These are phyloP conservation scores for Tupiocoris notatus DNA, from an alignment of 2,888 invertebrate genomes.

Conservation along the genomic window DNA sequence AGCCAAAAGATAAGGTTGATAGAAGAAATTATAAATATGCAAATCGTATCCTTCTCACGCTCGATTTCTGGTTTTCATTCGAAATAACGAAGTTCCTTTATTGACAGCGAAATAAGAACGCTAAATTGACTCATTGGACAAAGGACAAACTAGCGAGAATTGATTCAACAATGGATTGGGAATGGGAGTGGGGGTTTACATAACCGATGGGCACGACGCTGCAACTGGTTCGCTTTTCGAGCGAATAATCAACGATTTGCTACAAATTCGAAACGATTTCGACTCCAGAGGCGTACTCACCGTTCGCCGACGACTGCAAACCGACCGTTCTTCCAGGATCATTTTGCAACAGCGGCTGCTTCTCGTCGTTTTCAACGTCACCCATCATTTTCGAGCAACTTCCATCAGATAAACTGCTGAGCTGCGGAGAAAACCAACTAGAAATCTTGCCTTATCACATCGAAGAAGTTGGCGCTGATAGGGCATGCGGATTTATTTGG, in stretches of 20 bases:
- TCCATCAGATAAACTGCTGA: constrained; percentile 24
- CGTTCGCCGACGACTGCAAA: neutral
- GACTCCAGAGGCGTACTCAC: too few species aligned
- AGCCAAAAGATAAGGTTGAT: too few species aligned
- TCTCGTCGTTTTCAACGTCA: constrained; percentile 62
- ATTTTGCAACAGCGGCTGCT: constrained; percentile 60
- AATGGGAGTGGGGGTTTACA: constrained; percentile 27
- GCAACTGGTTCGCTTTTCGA: neutral
- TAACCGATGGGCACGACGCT: constrained; percentile 14
- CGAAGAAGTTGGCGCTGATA: neutral
- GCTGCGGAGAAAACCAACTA: neutral
- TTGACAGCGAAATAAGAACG: too few species aligned
- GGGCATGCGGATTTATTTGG: neutral
- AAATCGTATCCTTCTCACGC: too few species aligned
- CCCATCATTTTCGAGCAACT: constrained; percentile 57
- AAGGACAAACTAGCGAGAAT: neutral
- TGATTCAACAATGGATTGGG: constrained; percentile 15
- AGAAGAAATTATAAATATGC: too few species aligned
- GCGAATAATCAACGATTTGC: too few species aligned
- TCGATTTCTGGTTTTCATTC: too few species aligned
- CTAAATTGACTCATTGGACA: neutral
- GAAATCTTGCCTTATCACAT: neutral
- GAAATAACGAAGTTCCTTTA: too few species aligned
- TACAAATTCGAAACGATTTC: too few species aligned
- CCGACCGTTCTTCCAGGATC: constrained; percentile 49